Percentiles rank a stretch among this genome's conserved stretches.
These are phyloP conservation scores for Actinostola sp. DNA, from an alignment of 92 coral and sea anemone species.

Conservation along the genomic window DNA sequence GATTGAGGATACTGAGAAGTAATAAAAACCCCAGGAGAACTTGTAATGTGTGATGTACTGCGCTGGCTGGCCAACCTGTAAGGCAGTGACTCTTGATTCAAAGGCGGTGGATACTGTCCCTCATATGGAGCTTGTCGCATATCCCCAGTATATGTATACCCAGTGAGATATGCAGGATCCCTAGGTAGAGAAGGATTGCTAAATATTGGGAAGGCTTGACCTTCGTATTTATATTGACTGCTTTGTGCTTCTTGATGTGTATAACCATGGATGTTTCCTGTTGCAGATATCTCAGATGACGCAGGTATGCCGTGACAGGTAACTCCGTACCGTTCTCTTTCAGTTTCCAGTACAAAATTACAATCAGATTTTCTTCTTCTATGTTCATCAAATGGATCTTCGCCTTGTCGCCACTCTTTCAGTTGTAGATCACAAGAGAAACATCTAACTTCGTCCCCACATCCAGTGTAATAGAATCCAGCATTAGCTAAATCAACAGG, in stretches of 20 bases:
- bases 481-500: slow-evolving; percentile 77
- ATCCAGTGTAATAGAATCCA: slow-evolving; percentile 77
- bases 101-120: neutral
- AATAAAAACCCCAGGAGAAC: slow-evolving; percentile 10
- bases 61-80: neutral
- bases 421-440: slow-evolving; percentile 78
- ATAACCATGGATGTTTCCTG: neutral
- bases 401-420: slow-evolving; percentile 72
- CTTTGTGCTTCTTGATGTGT: slow-evolving; percentile 9
- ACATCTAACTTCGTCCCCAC: slow-evolving; percentile 80
- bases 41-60: neutral
- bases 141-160: neutral
- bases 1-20: slow-evolving; percentile 22
- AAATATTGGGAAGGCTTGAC: neutral
- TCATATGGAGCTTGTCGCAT: neutral
- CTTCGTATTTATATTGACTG: neutral
- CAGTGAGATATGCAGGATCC: neutral
- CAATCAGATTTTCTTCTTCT: slow-evolving; percentile 40
- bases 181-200: neutral
- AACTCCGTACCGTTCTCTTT: slow-evolving; percentile 35
- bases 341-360: slow-evolving; percentile 59
- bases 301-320: slow-evolving; percentile 30
- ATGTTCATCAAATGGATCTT: slow-evolving; percentile 80
- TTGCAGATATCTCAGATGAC: slow-evolving; percentile 42
- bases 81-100: neutral